Evolutionary conservation across 2,888 invertebrate species (phyloP), one percentile per base, ranked within the genome.

Genomic region (Linnaemya tessellans): DNA sequence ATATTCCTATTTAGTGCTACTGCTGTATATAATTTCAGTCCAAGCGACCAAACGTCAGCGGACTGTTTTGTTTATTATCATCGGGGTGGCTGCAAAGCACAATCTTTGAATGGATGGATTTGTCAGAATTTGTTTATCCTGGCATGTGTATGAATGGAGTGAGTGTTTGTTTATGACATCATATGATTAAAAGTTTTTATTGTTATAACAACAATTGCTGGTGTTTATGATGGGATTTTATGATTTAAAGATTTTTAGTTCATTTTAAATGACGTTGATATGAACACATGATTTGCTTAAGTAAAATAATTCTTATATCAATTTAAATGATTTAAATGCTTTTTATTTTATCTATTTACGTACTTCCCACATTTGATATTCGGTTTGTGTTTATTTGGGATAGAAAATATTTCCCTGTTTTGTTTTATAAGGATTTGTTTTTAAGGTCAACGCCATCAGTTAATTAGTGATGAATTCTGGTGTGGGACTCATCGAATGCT

Each of bases 221-320:
- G 11, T 58, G 58, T 74, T 80, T 73, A 67, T 60, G 60, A 73
- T 74, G 25, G 67, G 73, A 80, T 80, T 80, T 74, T 41, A 35
- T 58, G 71, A 67, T 60, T 67, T 49, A 56, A 80, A 5, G 18
- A 25, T 68, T 64, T 73, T 68, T 13, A 74, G 73, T 51, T 80
- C 30, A 80, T 46, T 30, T 68, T 74, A 41, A 80, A 74, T 80
- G 64, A 43, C 35, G 43, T 58, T 56, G 30, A 41, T 58, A 22
- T 58, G 13, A 35, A 67, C 56, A 43, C 15, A 46, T 80, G 71
- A 80, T 80, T 46, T 70, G 41, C 41, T 64, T 10, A 60, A 49
- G 20, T 60, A 43, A 38, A 7, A 38, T 38, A 11, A 10, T 38
- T 38, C 38, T 11, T 3, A 10, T 38, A 10, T 38, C 11, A 38